Percentiles rank a stretch among this genome's conserved stretches.
phyloP scores from a whole-genome alignment of 2,888 invertebrate species.

The Tenthredo livida region DNA sequence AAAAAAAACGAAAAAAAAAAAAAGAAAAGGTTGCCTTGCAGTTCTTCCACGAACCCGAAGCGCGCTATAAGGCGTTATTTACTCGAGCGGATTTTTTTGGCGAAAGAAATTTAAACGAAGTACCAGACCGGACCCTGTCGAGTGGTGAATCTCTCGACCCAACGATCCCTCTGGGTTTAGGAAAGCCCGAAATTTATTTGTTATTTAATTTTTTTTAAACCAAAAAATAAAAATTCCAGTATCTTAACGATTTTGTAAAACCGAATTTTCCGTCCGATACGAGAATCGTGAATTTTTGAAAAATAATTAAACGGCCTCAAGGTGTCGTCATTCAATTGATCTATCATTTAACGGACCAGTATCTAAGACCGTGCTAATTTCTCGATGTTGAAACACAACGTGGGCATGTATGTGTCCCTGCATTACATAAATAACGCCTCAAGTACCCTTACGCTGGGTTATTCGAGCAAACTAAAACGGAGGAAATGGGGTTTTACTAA shows the following conservation, averaged over 20 bases:
- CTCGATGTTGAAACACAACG: too few species aligned
- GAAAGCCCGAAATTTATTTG: background rate
- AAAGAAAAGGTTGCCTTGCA: background rate
- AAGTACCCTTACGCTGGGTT: too few species aligned
- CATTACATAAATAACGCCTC: too few species aligned
- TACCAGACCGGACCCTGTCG: background rate
- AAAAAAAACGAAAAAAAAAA: background rate
- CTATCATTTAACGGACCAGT: background rate
- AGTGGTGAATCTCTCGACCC: slow-evolving; percentile 4
- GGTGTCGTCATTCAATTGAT: background rate
- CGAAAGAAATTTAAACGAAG: slow-evolving; percentile 1
- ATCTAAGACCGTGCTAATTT: too few species aligned
- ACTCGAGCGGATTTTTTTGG: background rate
- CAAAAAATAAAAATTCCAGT: background rate
- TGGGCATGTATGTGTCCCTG: too few species aligned
- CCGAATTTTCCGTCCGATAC: background rate
- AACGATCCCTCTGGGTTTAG: background rate
- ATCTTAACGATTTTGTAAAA: background rate
- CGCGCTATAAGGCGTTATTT: background rate
- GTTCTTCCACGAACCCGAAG: background rate
- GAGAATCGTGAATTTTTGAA: too few species aligned
- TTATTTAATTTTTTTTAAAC: background rate
- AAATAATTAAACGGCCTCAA: too few species aligned
- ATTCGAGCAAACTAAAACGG: too few species aligned
- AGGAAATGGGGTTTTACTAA: too few species aligned